Evolutionary conservation across 2,113 vertebrate genomes (phyloP).

Genomic region (Bujurquina vittata): DNA sequence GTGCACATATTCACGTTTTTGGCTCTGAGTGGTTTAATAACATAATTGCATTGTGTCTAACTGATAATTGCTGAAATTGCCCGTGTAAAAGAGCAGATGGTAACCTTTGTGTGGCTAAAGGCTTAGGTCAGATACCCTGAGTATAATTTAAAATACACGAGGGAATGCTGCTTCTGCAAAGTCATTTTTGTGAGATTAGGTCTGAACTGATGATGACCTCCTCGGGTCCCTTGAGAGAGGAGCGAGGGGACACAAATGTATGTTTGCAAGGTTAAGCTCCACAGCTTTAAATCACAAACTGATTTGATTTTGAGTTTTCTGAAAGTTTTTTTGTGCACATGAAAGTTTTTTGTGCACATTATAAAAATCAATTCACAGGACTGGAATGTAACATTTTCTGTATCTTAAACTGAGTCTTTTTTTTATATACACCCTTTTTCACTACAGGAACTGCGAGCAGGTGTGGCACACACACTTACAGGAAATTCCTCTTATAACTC

Average conservation of each 20-base stretch:
- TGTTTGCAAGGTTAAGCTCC: no score
- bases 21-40: background rate
- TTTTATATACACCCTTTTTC: background rate
- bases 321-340: no score
- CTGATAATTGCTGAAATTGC: slow-evolving; percentile 2
- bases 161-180: slow-evolving; percentile 11
- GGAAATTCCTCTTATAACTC: background rate
- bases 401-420: background rate
- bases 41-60: background rate
- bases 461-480: background rate
- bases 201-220: slow-evolving; percentile 7
- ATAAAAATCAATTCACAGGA: no score
- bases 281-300: no score
- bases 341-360: no score
- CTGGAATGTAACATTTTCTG: background rate
- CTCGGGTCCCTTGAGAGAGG: background rate
- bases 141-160: slow-evolving; percentile 5
- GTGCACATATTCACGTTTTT: background rate
- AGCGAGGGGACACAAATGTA: background rate
- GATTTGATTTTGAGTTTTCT: no score
- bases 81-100: background rate
- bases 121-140: slow-evolving; percentile 17
- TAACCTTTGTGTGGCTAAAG: slow-evolving; percentile 3
- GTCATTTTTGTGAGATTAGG: slow-evolving; percentile 10
- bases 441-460: background rate